Conservation (phyloP, 2,113 vertebrate genomes). For the Embiotoca jacksoni region DNA sequence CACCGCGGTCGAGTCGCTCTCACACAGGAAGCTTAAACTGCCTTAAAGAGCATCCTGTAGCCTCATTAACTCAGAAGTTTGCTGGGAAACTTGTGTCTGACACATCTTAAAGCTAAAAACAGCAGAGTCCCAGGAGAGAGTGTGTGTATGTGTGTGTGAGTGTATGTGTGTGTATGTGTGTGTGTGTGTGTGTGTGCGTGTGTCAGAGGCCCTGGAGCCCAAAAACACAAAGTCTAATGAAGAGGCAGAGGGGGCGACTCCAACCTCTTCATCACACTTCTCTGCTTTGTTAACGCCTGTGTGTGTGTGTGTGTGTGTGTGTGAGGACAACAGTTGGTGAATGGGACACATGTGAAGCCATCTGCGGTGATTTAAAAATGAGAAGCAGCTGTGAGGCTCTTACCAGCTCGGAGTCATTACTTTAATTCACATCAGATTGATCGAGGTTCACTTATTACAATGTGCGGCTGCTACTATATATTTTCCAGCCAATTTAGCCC, state of each 20-base stretch:
- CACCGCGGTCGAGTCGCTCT: background rate
- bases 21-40: constrained; percentile 25
- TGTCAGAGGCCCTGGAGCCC: no score
- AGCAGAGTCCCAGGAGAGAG: constrained; percentile 27
- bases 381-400: constrained; percentile 65
- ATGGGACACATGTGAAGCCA: constrained; percentile 62
- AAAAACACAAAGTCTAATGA: no score
- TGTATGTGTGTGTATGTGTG: constrained; percentile 14
- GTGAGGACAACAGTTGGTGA: constrained; percentile 63
- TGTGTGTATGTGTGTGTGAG: constrained; percentile 46
- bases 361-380: constrained; percentile 47
- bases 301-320: background rate
- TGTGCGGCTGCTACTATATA: constrained; percentile 40
- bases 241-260: no score
- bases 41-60: constrained; percentile 25
- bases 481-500: constrained; percentile 67
- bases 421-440: constrained; percentile 47
- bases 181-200: constrained; percentile 5
- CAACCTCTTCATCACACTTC: no score
- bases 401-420: constrained; percentile 53
- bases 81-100: constrained; percentile 17
- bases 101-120: constrained; percentile 55
- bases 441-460: constrained; percentile 45
- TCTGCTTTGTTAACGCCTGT: no score
- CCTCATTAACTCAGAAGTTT: constrained; percentile 66